Conservation (phyloP, 2,888 invertebrate species). For the Oscheius onirici region DNA sequence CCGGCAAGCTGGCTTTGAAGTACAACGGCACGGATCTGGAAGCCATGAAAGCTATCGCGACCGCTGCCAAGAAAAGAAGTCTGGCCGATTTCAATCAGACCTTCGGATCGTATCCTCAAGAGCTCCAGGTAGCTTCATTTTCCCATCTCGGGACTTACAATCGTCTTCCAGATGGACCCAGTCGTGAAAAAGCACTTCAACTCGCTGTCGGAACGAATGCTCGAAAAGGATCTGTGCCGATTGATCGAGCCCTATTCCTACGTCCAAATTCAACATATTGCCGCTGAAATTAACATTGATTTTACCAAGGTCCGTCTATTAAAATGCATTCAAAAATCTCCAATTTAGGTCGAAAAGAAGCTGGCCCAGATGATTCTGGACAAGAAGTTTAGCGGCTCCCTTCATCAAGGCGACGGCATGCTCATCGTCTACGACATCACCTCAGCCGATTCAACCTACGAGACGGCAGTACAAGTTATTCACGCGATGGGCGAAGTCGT, state of each 20-base stretch:
- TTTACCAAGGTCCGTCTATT: slow-evolving; percentile 71
- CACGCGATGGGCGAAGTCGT: slow-evolving; percentile 95
- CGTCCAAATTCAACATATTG: slow-evolving; percentile 79
- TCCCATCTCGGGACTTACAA: too few species aligned
- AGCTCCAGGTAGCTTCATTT: slow-evolving; percentile 32
- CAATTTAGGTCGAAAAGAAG: slow-evolving; percentile 88
- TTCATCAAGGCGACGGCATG: slow-evolving; percentile 98
- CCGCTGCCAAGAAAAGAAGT: slow-evolving; percentile 94
- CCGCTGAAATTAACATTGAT: slow-evolving; percentile 63
- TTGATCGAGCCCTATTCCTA: slow-evolving; percentile 98
- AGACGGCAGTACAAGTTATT: slow-evolving; percentile 94
- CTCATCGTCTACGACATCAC: slow-evolving; percentile 96
- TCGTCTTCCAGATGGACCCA: slow-evolving; percentile 84
- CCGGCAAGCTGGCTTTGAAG: slow-evolving; percentile 94
- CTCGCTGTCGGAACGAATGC: slow-evolving; percentile 95
- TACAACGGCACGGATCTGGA: slow-evolving; percentile 89
- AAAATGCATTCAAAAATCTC: background rate
- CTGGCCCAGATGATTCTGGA: slow-evolving; percentile 99
- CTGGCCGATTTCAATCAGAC: slow-evolving; percentile 89
- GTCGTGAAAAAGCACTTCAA: slow-evolving; percentile 96
- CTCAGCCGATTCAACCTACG: slow-evolving; percentile 93
- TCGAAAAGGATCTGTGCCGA: slow-evolving; percentile 88
- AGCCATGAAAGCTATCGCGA: slow-evolving; percentile 96
- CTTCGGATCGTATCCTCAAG: slow-evolving; percentile 72
- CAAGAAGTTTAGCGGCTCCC: slow-evolving; percentile 83